These are phyloP conservation scores for Phylloscopus trochiloides DNA, from an alignment of 2,113 vertebrate genomes.

Conservation along the genomic window DNA sequence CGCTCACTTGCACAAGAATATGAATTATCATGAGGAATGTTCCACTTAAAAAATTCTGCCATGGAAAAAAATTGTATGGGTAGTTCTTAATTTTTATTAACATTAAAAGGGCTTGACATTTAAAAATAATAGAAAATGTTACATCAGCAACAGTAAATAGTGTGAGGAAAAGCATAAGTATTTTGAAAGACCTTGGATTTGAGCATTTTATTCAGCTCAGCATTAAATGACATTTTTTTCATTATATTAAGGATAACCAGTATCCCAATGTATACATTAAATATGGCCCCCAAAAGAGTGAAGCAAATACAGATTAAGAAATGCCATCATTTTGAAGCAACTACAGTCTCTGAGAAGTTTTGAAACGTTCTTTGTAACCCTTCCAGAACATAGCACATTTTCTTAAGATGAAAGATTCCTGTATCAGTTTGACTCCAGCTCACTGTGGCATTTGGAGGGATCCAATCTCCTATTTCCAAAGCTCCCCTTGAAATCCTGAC, in stretches of 20 bases:
- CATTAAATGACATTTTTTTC: background rate
- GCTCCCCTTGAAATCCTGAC: background rate
- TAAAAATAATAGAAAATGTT: background rate
- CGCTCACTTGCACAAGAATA: background rate
- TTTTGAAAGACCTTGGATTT: background rate
- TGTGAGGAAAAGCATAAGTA: background rate
- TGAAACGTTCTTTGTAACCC: background rate
- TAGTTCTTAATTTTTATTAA: background rate
- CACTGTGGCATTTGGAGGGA: background rate
- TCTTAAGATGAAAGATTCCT: background rate
- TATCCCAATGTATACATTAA: background rate
- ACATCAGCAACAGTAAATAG: background rate
- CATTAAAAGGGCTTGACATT: background rate
- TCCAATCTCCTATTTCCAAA: background rate
- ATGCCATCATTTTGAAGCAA: background rate
- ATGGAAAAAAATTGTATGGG: background rate
- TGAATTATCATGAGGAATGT: background rate
- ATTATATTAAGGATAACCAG: background rate
- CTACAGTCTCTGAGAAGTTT: background rate
- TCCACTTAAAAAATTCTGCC: background rate
- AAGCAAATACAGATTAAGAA: background rate
- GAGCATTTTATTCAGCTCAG: background rate
- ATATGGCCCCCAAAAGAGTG: background rate
- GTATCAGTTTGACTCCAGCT: background rate
- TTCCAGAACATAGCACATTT: background rate